Evolutionary conservation across 2,888 invertebrate species (phyloP).

Genomic region (Chymomyza procnemis): DNA sequence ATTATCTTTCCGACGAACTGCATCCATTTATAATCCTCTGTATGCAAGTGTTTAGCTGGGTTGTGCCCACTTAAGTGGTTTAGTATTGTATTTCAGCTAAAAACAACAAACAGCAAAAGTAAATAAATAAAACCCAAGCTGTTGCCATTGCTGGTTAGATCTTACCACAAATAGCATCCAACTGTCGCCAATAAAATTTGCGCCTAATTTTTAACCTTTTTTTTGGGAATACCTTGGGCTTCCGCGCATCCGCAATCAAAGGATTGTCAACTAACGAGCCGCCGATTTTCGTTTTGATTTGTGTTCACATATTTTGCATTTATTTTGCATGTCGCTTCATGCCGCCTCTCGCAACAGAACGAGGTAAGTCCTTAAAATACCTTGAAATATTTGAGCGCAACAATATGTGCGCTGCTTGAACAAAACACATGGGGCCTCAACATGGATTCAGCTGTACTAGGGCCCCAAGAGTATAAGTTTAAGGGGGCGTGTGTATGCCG

Average conservation of each 20-base stretch:
- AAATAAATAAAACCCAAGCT: conserved; percentile 9
- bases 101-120: too few species aligned
- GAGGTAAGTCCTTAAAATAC: too few species aligned
- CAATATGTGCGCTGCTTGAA: too few species aligned
- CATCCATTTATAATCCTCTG: conserved; percentile 1
- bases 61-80: conserved; percentile 65
- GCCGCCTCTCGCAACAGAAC: background rate
- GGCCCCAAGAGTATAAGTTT: too few species aligned
- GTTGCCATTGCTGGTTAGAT: background rate
- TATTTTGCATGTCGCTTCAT: background rate
- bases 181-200: conserved; percentile 66
- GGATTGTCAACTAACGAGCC: conserved; percentile 49
- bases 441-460: too few species aligned
- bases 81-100: conserved; percentile 32
- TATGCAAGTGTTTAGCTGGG: conserved; percentile 39
- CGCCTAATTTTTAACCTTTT: conserved; percentile 58
- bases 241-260: conserved; percentile 62
- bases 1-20: conserved; percentile 34
- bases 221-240: conserved; percentile 19
- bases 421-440: too few species aligned
- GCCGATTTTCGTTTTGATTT: conserved; percentile 68
- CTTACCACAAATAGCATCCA: conserved; percentile 24
- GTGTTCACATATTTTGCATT: conserved; percentile 68
- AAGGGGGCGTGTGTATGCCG: too few species aligned
- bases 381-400: too few species aligned